Percentiles rank a stretch among this genome's conserved stretches.
Conservation (phyloP, 2,888 invertebrate genomes). For the Stenurella melanura region DNA sequence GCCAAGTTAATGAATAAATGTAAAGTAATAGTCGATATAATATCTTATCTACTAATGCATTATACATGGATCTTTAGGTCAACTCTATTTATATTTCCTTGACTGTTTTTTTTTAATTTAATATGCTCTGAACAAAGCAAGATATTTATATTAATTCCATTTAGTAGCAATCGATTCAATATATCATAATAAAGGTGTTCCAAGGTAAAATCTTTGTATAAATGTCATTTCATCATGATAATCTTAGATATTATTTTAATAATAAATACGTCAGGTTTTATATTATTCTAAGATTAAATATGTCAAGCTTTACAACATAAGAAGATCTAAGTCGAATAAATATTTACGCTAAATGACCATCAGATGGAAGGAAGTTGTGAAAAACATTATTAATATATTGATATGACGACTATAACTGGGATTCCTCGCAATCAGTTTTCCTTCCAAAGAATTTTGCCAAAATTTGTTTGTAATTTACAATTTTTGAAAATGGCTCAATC, state of each 20-base stretch:
- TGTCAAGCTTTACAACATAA: background rate
- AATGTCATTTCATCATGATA: background rate
- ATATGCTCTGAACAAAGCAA: slow-evolving; percentile 30
- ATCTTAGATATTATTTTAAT: background rate
- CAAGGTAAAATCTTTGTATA: slow-evolving; percentile 37
- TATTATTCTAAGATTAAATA: too few species aligned
- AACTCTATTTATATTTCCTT: slow-evolving; percentile 35
- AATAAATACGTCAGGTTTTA: too few species aligned
- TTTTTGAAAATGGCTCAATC: too few species aligned
- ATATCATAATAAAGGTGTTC: slow-evolving; percentile 24
- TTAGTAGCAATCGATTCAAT: slow-evolving; percentile 18
- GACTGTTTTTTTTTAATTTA: slow-evolving; percentile 10
- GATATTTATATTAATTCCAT: slow-evolving; percentile 38
- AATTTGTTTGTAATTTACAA: too few species aligned
- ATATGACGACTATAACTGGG: too few species aligned
- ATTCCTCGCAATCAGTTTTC: too few species aligned
- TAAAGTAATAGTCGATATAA: background rate
- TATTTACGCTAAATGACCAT: too few species aligned
- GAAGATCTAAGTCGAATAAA: too few species aligned
- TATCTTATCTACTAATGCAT: slow-evolving; percentile 16
- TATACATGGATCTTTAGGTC: slow-evolving; percentile 26
- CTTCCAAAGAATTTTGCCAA: too few species aligned
- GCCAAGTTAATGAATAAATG: background rate
- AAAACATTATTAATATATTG: too few species aligned
- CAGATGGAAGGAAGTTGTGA: too few species aligned